Percentiles rank a stretch among this genome's conserved stretches.
Conservation (phyloP, 2,888 invertebrate genomes). For the Cheilosia grossa region DNA sequence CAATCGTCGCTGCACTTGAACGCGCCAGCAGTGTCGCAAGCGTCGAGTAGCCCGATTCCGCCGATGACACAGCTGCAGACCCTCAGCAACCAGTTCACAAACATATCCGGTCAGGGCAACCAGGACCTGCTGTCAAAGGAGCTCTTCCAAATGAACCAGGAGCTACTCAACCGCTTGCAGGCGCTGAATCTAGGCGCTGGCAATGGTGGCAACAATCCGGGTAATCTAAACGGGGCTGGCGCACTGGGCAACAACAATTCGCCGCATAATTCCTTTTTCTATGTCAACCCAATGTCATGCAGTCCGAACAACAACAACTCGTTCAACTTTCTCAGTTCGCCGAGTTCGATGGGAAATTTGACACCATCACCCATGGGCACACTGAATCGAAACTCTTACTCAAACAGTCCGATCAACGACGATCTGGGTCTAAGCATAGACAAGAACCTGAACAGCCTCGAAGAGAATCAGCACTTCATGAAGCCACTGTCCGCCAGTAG, state of each 20-base stretch:
- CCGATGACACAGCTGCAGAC: constrained; percentile 81
- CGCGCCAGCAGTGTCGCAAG: constrained; percentile 78
- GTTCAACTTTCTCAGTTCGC: constrained; percentile 80
- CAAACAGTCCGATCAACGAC: constrained; percentile 80
- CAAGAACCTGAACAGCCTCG: constrained; percentile 83
- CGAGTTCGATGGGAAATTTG: constrained; percentile 78
- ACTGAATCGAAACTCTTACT: constrained; percentile 82
- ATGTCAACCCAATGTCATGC: constrained; percentile 82
- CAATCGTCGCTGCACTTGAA: constrained; percentile 79
- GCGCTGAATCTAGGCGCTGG: constrained; percentile 80
- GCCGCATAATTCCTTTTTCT: constrained; percentile 82
- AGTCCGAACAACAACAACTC: constrained; percentile 79
- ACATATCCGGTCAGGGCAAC: constrained; percentile 77
- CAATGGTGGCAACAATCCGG: constrained; percentile 40
- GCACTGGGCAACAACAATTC: constrained; percentile 76
- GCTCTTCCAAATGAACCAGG: constrained; percentile 83
- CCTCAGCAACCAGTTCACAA: constrained; percentile 81
- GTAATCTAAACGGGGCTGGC: constrained; percentile 73
- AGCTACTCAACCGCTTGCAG: constrained; percentile 82
- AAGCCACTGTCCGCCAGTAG: constrained; percentile 85
- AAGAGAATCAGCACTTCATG: constrained; percentile 86
- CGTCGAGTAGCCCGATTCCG: constrained; percentile 80
- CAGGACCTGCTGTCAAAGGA: constrained; percentile 82
- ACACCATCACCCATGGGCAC: constrained; percentile 82
- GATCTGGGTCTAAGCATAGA: constrained; percentile 81